phyloP scores from a whole-genome alignment of 1,140 invertebrate species.

The Papilio dardanus region DNA sequence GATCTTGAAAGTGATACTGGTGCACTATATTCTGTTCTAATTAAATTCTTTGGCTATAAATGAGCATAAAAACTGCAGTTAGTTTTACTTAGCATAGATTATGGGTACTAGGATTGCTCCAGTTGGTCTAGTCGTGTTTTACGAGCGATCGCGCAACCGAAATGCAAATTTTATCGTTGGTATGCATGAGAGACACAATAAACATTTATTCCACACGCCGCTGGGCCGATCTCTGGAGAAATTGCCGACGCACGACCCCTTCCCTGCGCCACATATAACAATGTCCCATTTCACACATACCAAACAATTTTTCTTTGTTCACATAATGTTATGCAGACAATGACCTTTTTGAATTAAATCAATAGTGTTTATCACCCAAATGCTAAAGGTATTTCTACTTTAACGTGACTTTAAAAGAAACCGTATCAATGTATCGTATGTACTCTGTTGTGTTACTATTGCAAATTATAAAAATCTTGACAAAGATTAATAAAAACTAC shows the following conservation, averaged over 20 bases:
- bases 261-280: constrained; percentile 3
- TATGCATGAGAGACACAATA: constrained; percentile 19
- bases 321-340: neutral
- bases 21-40: no score
- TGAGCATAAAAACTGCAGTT: no score
- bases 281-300: constrained; percentile 2
- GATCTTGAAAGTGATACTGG: no score
- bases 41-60: no score
- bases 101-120: neutral
- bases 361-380: neutral
- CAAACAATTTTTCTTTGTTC: constrained; percentile 10
- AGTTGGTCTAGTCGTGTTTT: neutral
- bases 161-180: constrained; percentile 24
- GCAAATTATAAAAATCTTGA: no score
- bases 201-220: constrained; percentile 13
- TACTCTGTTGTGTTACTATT: no score
- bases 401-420: neutral
- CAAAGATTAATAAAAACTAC: no score
- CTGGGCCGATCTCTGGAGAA: constrained; percentile 19
- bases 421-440: no score
- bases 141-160: constrained; percentile 11
- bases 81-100: no score
- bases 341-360: neutral
- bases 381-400: neutral
- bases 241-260: constrained; percentile 14